Evolutionary conservation across 1,140 invertebrate species (phyloP).

Genomic region (Drepana arcuata): DNA sequence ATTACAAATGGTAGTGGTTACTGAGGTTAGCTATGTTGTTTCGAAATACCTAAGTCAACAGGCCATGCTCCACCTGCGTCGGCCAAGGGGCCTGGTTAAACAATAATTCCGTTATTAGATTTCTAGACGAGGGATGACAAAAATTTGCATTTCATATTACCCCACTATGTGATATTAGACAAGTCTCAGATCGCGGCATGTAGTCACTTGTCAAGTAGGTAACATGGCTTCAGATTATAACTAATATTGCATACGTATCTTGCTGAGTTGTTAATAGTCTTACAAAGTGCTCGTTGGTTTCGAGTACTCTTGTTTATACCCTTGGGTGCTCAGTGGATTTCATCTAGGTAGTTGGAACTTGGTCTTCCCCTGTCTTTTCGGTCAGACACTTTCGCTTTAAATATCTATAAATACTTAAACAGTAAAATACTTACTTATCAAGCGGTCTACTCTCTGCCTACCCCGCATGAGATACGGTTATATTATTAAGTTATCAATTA

Average conservation of each 20-base stretch:
- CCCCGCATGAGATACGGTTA: too few species aligned
- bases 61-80: conserved; percentile 9
- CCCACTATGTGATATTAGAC: too few species aligned
- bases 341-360: too few species aligned
- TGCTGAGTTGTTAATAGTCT: conserved; percentile 1
- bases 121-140: conserved; percentile 9
- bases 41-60: conserved; percentile 24
- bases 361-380: too few species aligned
- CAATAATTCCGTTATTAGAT: conserved; percentile 27
- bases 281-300: conserved; percentile 2
- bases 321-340: too few species aligned
- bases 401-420: too few species aligned
- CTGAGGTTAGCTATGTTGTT: conserved; percentile 15
- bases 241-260: background rate
- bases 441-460: too few species aligned
- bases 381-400: too few species aligned
- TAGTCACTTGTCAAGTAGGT: background rate
- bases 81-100: conserved; percentile 16
- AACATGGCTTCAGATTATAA: background rate
- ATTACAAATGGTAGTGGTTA: background rate
- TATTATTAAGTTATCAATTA: too few species aligned
- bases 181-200: background rate
- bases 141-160: conserved; percentile 18
- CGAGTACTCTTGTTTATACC: too few species aligned
- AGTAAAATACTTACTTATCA: too few species aligned